phyloP scores from a whole-genome alignment of 2,888 invertebrate species.

The Brachyopa scutellaris region DNA sequence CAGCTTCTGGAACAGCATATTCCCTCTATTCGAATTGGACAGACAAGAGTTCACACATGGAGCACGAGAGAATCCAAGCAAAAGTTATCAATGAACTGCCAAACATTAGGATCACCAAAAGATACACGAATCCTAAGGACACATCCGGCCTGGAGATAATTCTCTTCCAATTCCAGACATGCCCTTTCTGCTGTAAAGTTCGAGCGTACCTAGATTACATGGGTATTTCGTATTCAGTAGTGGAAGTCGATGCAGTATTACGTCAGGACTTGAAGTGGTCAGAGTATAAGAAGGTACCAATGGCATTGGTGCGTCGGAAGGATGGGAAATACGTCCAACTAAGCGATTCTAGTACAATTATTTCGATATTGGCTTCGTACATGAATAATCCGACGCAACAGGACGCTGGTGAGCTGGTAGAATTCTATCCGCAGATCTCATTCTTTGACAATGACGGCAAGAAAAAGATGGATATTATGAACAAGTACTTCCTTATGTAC shows the following conservation, averaged over 20 bases:
- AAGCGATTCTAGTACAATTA: slow-evolving; percentile 96
- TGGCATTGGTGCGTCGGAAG: slow-evolving; percentile 89
- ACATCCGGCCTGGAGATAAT: slow-evolving; percentile 89
- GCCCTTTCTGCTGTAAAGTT: slow-evolving; percentile 97
- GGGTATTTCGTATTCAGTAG: slow-evolving; percentile 96
- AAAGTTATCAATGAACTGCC: slow-evolving; percentile 82
- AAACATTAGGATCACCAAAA: slow-evolving; percentile 83
- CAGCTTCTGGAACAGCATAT: slow-evolving; percentile 84
- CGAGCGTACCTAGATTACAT: slow-evolving; percentile 94
- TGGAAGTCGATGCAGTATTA: slow-evolving; percentile 98
- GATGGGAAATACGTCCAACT: slow-evolving; percentile 91
- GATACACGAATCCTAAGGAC: slow-evolving; percentile 87
- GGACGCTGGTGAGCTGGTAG: slow-evolving; percentile 87
- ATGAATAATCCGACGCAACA: slow-evolving; percentile 84
- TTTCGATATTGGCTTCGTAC: slow-evolving; percentile 92
- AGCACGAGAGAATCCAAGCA: slow-evolving; percentile 79
- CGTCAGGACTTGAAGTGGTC: slow-evolving; percentile 96
- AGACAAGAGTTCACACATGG: slow-evolving; percentile 79
- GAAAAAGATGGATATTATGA: slow-evolving; percentile 89
- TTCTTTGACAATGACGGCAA: slow-evolving; percentile 87
- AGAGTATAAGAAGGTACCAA: slow-evolving; percentile 96
- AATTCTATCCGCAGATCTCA: slow-evolving; percentile 89
- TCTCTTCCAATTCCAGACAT: slow-evolving; percentile 97
- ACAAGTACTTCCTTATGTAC: slow-evolving; percentile 94
- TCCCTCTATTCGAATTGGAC: slow-evolving; percentile 77